Base-by-base conservation (phyloP, 2,113 vertebrate species). In the Rhodinocichla rosea region DNA sequence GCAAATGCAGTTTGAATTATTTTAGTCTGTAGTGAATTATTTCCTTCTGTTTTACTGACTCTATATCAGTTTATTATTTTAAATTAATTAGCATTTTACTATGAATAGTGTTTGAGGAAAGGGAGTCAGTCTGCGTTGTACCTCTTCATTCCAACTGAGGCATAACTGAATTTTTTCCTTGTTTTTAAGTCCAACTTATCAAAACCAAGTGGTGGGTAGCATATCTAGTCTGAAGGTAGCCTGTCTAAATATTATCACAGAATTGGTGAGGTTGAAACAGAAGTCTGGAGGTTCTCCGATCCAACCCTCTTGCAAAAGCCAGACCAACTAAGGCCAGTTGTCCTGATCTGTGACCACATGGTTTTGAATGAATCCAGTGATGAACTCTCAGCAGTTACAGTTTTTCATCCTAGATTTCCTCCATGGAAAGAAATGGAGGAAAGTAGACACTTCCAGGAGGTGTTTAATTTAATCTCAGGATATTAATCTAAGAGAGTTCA, bases 251-350 rank as follows among this genome's bases (percentile, higher is more conserved):
- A 40, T 30, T 49, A 35, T 56, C 7, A 15, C 8, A 35, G 60
- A 39, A 35, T 60, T 56, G 23, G 30, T 81, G 53, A 33, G 7
- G 11, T 26, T 84, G 45, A 60, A 78, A 37, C 18, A 9, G 7
- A 52, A 47, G 15, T 75, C 39, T 55, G 33, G 28, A 52, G 9
- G 6, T 56, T 83, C 24, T 63, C 26, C 52, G 35, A 63, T 59
- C 39, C 47, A 85, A 7, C 17, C 3, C 11, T 49, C 1, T 28
- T 73, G 44, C 15, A 47, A 57, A 68, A 79, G 4, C 2, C 1
- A 20, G 52, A 15, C 27, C 8, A 23, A 1, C 37, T 30, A 21
- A 19, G 49, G 8, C 11, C 0, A 0, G 9, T 59, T 68, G 13
- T 57, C 18, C 23, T 30, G 14, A 11, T 59, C 15, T 56, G 7